Evolutionary conservation across 2,797 vertebrate species (phyloP), one percentile per base, ranked within the genome.

Genomic region (Scarus forsteni): DNA sequence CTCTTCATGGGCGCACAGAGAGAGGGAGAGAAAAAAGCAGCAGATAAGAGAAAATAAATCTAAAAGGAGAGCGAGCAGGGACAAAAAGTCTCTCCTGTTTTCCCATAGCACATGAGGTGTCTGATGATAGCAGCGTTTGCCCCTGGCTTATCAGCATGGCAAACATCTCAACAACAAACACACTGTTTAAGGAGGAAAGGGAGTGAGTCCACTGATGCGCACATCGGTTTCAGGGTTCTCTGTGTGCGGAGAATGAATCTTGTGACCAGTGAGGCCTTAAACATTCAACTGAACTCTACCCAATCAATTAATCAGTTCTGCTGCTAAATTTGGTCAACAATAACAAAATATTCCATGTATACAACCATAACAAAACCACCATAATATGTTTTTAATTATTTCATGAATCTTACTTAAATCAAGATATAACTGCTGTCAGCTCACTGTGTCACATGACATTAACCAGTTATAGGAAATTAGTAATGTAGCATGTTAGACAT

Each of bases 51-150:
- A 63, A 46, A 40, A 69, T 60, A 27, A 70, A 48, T 59, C 35
- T 39, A 27, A 13, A 58, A 40, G 64, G 18, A 14, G 53, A 77
- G 70, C 15, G 55, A 65, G 59, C 58, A 38, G 75, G 79, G 66
- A 89, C 78, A 85, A 86, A 89, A 69, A 84, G 54, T 80, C 75
- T 80, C 73, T 87, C 66, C 85, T 80, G 73, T 65, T 89, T 51
- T 86, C 57, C 73, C 72, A 86, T 14, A 85, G 89, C 88, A 88
- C 91, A 92, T 81, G 89, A 88, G 88, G 86, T 85, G 84, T 94
- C 94, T 93, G 92, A 90, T 94, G 92, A 94, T 92, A 88, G 73
- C 74, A 79, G 54, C 36, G 60, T 79, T 86, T 27, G 88, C 93
- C 90, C 78, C 75, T 39, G 85, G 93, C 90, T 87, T 85, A 81